Base-by-base conservation (phyloP, 2,797 vertebrate species). In the Cuniculus paca region DNA sequence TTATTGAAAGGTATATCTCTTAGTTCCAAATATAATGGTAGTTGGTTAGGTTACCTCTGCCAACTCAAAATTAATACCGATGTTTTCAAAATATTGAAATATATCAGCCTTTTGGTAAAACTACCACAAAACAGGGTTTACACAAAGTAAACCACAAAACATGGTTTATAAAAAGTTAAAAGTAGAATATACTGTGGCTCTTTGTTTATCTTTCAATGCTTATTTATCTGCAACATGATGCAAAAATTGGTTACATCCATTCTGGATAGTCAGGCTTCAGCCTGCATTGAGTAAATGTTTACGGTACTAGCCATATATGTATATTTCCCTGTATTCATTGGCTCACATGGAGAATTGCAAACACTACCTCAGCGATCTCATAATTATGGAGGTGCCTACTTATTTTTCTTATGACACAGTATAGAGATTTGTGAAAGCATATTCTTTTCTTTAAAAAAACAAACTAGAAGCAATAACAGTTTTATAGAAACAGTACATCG, bases 1-100 rank as follows among this genome's bases (percentile, higher is more conserved):
- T 99, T 99, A 99, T 99, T 99, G 99, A 99, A 99, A 99, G 99
- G 99, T 99, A 86, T 72, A 4, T 34, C 70, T 81, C 85, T 98
- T 98, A 90, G 78, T 96, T 90, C 75, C 95, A 95, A 56, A 91
- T 83, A 94, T 60, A 91, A 97, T 79, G 87, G 85, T 75, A 96
- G 84, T 94, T 97, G 95, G 80, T 92, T 94, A 96, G 75, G 83
- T 93, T 72, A 75, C n/a, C n/a, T 95, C 54, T 85, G 39, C 48
- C 80, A 96, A 93, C 93, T 96, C 91, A 95, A 42, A 93, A 95
- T 96, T 91, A 94, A 79, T 63, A 95, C 8, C 45, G 93, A 93
- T 91, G 60, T 91, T 92, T 94, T 91, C 26, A 88, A 93, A 93
- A 95, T 92, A 91, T n/a, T 93, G 90, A 95, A 91, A 89, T 93